Base-by-base conservation (phyloP, 1,140 invertebrate genomes). In the Stenopsyche tienmushanensis region DNA sequence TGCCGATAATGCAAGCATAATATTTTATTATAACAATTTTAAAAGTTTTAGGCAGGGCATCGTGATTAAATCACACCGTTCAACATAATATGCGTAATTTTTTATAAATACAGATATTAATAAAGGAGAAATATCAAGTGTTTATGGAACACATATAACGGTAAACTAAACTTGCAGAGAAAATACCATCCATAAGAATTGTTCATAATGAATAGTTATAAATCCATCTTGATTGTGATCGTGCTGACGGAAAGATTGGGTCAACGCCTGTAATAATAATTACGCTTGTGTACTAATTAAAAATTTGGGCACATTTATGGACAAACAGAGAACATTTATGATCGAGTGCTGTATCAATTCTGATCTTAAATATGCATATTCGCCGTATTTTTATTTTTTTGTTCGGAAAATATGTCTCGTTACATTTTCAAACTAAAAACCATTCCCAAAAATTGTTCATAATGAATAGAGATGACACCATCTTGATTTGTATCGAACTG, bases 151-250 rank as follows among this genome's bases (percentile, higher is more conserved):
- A n/a, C n/a, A n/a, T n/a, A n/a, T n/a, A n/a, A n/a, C n/a, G n/a
- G n/a, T n/a, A n/a, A n/a, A n/a, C 85, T 85, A 95, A 76, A 93
- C 86, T 83, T 93, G 94, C 50, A 97, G 79, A 73, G 90, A 92
- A 76, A 98, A 96, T 18, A 99, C 96, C 87, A 99, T 94, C 68
- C 86, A 88, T 20, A 99, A 83, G 80, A 99, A 99, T 74, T 98
- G 93, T 80, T 99, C 96, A 75, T 99, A 99, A 68, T 94, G 90
- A 73, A 99, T 96, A 24, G 90, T 93, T 67, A 99, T 98, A 62
- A 94, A 86, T 10, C 97, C 97, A 83, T 97, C 94, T 78, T 91
- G 86, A 78, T 99, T 94, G 3, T 91, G 92, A 75, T 99, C 96
- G 73, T 89, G 88, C 71, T 90, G 87, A 47, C 91, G 84, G 76